Conservation (phyloP, 1,140 invertebrate species). For the Gonatopus flavifemur region DNA sequence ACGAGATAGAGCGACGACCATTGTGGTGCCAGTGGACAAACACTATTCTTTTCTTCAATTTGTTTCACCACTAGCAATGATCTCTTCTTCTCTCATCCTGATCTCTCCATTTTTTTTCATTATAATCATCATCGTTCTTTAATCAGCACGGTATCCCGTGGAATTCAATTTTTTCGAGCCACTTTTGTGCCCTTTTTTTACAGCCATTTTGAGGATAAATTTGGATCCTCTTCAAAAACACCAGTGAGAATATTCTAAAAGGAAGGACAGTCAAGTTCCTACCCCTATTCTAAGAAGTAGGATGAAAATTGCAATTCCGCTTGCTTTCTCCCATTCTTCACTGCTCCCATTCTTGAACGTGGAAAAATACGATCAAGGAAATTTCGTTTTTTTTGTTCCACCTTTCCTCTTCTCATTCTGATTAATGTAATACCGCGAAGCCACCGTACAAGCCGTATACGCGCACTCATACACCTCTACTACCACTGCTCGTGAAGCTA, state of each 20-base stretch:
- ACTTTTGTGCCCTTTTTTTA: slow-evolving; percentile 4
- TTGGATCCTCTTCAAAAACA: neutral
- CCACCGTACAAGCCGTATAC: too few relatives aligned
- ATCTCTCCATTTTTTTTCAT: slow-evolving; percentile 13
- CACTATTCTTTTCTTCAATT: slow-evolving; percentile 10
- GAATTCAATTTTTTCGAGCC: neutral
- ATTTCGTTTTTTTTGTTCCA: slow-evolving; percentile 35
- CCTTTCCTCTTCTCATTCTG: slow-evolving; percentile 37
- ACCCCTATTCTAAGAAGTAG: slow-evolving; percentile 43
- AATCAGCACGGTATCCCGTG: too few relatives aligned
- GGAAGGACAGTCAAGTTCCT: slow-evolving; percentile 5
- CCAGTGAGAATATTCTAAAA: neutral
- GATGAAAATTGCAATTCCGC: slow-evolving; percentile 37
- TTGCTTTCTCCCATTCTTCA: too few relatives aligned
- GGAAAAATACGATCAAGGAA: slow-evolving; percentile 43
- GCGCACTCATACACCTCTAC: too few relatives aligned
- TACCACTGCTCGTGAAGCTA: slow-evolving; percentile 29
- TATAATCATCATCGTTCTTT: neutral
- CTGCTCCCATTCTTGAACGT: too few relatives aligned
- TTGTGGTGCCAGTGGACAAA: slow-evolving; percentile 20
- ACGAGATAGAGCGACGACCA: slow-evolving; percentile 24
- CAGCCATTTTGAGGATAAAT: slow-evolving; percentile 5
- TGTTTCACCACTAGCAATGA: neutral
- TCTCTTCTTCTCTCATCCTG: neutral
- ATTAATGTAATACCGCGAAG: slow-evolving; percentile 36